phyloP scores from a whole-genome alignment of 2,888 invertebrate genomes.

The Apodemia duryi region DNA sequence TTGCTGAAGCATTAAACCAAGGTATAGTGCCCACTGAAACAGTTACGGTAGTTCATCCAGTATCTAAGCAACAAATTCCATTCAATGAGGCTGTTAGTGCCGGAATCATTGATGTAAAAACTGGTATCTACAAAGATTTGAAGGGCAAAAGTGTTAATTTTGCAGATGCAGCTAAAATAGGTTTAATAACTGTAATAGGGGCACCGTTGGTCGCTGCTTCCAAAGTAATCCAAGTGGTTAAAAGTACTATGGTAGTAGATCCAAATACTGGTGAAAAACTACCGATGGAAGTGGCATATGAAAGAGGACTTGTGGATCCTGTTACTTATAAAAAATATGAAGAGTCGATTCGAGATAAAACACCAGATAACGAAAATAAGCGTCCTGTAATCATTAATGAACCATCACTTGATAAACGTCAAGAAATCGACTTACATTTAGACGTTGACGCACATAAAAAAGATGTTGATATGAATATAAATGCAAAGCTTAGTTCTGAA shows the following conservation, averaged over 20 bases:
- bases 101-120: constrained; percentile 85
- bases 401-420: constrained; percentile 33
- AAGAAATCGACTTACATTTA: neutral
- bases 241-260: constrained; percentile 83
- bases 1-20: constrained; percentile 87
- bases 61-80: constrained; percentile 82
- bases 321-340: constrained; percentile 72
- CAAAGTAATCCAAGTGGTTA: constrained; percentile 83
- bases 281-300: constrained; percentile 82
- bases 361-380: constrained; percentile 38
- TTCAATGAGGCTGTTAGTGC: constrained; percentile 87
- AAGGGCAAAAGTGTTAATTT: constrained; percentile 83
- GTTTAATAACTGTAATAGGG: constrained; percentile 86
- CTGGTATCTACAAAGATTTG: constrained; percentile 83
- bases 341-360: constrained; percentile 50
- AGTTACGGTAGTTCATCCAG: constrained; percentile 85
- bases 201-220: constrained; percentile 86
- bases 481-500: neutral
- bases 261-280: constrained; percentile 88
- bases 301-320: constrained; percentile 82
- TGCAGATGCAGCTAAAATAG: constrained; percentile 87
- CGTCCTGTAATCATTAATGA: constrained; percentile 33
- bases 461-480: neutral
- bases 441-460: neutral
- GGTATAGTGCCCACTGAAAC: constrained; percentile 84